Evolutionary conservation across 2,797 vertebrate species (phyloP).

Genomic region (Silurus aristotelis): DNA sequence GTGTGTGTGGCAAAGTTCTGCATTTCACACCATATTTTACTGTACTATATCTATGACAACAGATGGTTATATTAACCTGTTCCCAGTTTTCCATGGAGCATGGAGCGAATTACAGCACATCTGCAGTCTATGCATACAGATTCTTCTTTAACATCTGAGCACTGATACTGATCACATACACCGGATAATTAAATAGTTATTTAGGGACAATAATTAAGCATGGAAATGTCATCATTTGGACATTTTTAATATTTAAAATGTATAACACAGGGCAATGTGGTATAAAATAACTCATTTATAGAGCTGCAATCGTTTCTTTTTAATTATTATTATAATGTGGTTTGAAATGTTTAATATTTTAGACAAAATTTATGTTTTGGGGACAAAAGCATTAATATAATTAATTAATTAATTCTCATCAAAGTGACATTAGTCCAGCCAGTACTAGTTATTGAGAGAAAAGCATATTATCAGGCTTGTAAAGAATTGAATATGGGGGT

Average conservation of each 20-base stretch:
- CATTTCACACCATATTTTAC: slow-evolving; percentile 45
- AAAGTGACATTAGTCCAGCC: background rate
- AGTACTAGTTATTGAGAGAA: background rate
- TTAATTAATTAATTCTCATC: slow-evolving; percentile 6
- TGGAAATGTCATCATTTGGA: slow-evolving; percentile 23
- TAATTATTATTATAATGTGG: too few species aligned
- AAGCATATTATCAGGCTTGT: background rate
- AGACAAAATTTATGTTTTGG: background rate
- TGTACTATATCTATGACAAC: slow-evolving; percentile 44
- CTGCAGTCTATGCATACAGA: slow-evolving; percentile 47
- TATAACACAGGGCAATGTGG: background rate
- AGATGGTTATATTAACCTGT: slow-evolving; percentile 42
- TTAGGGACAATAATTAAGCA: background rate
- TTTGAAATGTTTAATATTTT: background rate
- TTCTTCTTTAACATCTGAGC: slow-evolving; percentile 42
- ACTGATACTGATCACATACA: slow-evolving; percentile 43
- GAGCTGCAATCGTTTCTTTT: background rate
- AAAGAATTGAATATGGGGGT: background rate
- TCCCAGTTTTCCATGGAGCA: slow-evolving; percentile 10
- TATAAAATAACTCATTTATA: background rate
- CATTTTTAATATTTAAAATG: background rate
- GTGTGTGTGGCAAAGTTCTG: slow-evolving; percentile 17
- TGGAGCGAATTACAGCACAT: slow-evolving; percentile 56
- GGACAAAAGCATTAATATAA: background rate
- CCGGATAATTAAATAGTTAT: slow-evolving; percentile 38